Conservation (phyloP, 2,888 invertebrate genomes). For the Calameuta idolon region DNA sequence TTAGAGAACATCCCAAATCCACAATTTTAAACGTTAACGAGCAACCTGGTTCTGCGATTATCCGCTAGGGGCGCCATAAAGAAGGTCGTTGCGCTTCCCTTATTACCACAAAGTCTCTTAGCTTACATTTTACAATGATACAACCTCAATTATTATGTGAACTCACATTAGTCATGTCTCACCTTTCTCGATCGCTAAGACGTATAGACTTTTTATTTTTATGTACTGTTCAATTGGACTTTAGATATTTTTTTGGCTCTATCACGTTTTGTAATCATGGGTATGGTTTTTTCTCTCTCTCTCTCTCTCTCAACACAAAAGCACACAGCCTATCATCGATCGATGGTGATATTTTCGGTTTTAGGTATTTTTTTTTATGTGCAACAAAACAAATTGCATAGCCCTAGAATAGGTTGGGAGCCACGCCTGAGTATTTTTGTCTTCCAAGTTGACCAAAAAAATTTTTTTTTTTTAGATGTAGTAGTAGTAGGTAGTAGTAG, state of each 20-base stretch:
- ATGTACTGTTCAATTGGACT: conserved; percentile 39
- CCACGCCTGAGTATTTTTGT: conserved; percentile 59
- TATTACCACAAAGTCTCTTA: conserved; percentile 35
- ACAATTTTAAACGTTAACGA: conserved; percentile 50
- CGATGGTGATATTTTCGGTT: conserved; percentile 50
- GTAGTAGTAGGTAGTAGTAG: conserved; percentile 9
- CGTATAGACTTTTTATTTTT: conserved; percentile 44
- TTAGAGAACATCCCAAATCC: conserved; percentile 38
- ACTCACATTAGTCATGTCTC: conserved; percentile 57
- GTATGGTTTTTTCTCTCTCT: conserved; percentile 30
- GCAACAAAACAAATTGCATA: conserved; percentile 65
- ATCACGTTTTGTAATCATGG: conserved; percentile 59
- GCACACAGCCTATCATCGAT: conserved; percentile 63
- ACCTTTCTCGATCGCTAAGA: conserved; percentile 64
- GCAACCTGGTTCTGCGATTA: conserved; percentile 37
- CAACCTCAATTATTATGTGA: conserved; percentile 63
- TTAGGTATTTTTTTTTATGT: conserved; percentile 44
- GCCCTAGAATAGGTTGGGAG: conserved; percentile 60
- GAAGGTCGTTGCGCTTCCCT: conserved; percentile 33
- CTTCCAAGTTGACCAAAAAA: conserved; percentile 65
- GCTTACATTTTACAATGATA: conserved; percentile 50
- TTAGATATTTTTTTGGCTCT: conserved; percentile 31
- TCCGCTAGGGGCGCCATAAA: conserved; percentile 21
- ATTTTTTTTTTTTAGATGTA: conserved; percentile 24
- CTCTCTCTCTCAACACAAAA: conserved; percentile 57